Conservation (phyloP, 2,797 vertebrate genomes). For the Paratrypauchen microcephalus region DNA sequence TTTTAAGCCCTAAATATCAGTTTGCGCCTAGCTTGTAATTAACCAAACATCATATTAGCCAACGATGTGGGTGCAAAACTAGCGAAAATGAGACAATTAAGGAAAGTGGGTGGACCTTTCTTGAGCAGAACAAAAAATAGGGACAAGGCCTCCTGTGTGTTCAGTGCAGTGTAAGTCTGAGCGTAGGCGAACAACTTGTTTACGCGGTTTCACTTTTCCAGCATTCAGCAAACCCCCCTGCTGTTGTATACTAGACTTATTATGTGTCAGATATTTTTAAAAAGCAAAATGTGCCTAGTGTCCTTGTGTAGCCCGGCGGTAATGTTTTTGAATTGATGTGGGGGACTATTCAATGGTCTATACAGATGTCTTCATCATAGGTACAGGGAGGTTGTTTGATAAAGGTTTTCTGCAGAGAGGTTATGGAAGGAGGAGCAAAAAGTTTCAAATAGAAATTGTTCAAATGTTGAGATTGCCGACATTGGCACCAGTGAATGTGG, state of each 20-base stretch:
- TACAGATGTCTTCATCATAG: conserved; percentile 1
- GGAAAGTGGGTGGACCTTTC: conserved; percentile 20
- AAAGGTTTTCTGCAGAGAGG: conserved; percentile 6
- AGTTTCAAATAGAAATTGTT: neutral
- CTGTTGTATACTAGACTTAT: conserved; percentile 21
- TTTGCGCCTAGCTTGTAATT: conserved; percentile 15
- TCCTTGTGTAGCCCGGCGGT: conserved; percentile 15
- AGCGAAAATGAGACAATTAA: conserved; percentile 20
- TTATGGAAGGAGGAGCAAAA: conserved; percentile 3
- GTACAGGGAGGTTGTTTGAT: conserved; percentile 3
- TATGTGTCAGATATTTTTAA: conserved; percentile 20
- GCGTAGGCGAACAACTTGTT: conserved; percentile 15
- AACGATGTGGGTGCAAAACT: conserved; percentile 3
- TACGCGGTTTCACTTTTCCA: conserved; percentile 15
- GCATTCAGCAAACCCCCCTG: conserved; percentile 9
- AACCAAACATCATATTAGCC: conserved; percentile 23
- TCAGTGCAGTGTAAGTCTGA: neutral
- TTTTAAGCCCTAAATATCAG: conserved; percentile 6
- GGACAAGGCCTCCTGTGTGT: conserved; percentile 8
- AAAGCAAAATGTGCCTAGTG: conserved; percentile 1
- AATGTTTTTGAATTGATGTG: conserved; percentile 15
- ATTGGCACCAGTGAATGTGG: neutral
- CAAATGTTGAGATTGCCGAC: neutral
- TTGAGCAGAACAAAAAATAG: conserved; percentile 12
- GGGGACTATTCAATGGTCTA: conserved; percentile 17